Evolutionary conservation across 2,888 invertebrate genomes (phyloP), one percentile per base, ranked within the genome.

Genomic region (Euplagia quadripunctaria): DNA sequence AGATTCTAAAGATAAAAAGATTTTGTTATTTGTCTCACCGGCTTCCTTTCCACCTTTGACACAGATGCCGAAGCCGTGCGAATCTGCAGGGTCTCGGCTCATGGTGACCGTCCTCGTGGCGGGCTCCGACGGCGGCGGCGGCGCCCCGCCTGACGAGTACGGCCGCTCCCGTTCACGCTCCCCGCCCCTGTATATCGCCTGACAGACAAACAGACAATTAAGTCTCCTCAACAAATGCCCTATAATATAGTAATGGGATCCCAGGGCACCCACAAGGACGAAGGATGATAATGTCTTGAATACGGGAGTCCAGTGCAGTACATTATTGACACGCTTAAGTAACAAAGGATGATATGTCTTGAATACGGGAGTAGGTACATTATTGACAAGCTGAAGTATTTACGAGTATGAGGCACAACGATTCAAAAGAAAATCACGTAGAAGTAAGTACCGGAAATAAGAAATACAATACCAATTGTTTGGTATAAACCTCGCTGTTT

Each of bases 1-100:
- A 20, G 14, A 31, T 12, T 49, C 16, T 52, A 42, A 31, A 8
- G 1, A 16, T 20, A 20, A 16, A 69, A n/a, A 65, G 0, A 41
- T 77, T 67, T 58, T 73, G 58, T 55, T 66, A 77, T 76, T 68
- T 74, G 70, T 78, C 91, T 90, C 92, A 98, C 98, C 98, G 93
- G 98, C 97, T 93, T 98, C 98, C 95, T 98, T 98, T 85, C 98
- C 98, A 88, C 98, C 98, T 94, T 98, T 98, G 91, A 98, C 98
- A 96, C 98, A 98, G 89, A 98, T 98, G 79, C 98, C 98, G 94
- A 98, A 98, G 77, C 98, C 98, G 91, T 98, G 98, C 66, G 97
- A 97, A 85, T 97, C 97, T 90, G 98, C 98, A 78, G 97, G 97
- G 90, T 98, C 98, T 80, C 98, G 96, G 86, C 97, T 97, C 98